Conservation (phyloP, 2,888 invertebrate genomes). For the Apomyelois bistriatella region DNA sequence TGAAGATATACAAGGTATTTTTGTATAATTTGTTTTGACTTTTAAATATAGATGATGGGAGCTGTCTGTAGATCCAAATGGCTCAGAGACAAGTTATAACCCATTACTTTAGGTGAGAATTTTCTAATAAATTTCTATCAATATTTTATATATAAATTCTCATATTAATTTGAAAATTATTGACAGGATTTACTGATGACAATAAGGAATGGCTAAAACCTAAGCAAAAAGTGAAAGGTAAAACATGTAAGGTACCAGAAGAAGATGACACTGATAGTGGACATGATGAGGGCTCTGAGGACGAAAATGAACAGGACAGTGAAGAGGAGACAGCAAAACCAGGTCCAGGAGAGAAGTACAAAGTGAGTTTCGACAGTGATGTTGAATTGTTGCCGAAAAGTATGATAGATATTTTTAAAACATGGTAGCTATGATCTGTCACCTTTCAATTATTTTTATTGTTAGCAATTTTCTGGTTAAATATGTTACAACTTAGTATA, state of each 20-base stretch:
- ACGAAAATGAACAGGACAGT: slow-evolving; percentile 35
- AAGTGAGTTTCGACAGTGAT: slow-evolving; percentile 34
- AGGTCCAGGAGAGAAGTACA: slow-evolving; percentile 53
- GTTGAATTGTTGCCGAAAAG: no score
- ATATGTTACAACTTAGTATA: no score
- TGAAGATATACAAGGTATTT: slow-evolving; percentile 51
- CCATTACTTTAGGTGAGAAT: no score
- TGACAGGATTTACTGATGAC: slow-evolving; percentile 84
- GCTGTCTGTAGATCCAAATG: not conserved
- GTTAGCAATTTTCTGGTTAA: no score
- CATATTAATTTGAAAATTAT: slow-evolving; percentile 1
- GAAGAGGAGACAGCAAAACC: slow-evolving; percentile 42
- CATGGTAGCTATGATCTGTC: no score
- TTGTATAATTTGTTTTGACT: not conserved
- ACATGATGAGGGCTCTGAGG: slow-evolving; percentile 39
- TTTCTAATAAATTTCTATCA: no score
- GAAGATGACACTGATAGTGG: slow-evolving; percentile 45
- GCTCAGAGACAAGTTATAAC: no score
- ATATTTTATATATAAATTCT: no score
- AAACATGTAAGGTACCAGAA: slow-evolving; percentile 28
- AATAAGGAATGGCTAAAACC: slow-evolving; percentile 86
- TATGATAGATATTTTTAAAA: no score
- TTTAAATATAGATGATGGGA: no score
- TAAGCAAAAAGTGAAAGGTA: slow-evolving; percentile 67
- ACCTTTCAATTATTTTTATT: no score